Percentiles rank a stretch among this genome's conserved stretches.
These are phyloP conservation scores for Eurystomus glaucurus DNA, from an alignment of 2,797 vertebrate species.

Conservation along the genomic window DNA sequence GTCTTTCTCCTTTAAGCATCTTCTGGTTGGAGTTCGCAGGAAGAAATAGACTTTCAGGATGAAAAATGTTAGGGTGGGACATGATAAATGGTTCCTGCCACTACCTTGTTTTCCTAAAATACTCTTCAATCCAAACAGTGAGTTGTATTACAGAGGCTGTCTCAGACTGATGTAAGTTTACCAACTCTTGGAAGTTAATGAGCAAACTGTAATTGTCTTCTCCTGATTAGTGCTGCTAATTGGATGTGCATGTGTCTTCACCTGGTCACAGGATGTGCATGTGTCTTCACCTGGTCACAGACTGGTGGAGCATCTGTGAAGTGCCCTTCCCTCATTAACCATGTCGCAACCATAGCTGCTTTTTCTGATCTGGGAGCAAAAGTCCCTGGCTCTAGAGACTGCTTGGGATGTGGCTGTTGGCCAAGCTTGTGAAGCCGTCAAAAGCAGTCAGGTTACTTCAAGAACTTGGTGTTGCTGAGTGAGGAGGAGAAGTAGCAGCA, in stretches of 20 bases:
- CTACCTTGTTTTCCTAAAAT: background rate
- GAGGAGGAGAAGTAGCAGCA: background rate
- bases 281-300: background rate
- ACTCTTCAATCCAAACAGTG: background rate
- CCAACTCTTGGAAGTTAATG: background rate
- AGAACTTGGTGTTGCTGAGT: background rate
- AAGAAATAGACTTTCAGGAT: background rate
- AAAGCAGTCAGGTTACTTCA: background rate
- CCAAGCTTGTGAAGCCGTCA: background rate
- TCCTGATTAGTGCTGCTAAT: background rate
- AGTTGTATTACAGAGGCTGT: background rate
- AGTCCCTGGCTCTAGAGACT: background rate
- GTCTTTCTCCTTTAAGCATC: background rate
- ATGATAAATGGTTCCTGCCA: background rate
- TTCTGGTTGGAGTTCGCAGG: background rate
- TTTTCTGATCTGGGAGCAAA: background rate
- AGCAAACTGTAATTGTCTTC: background rate
- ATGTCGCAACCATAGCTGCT: background rate
- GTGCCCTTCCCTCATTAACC: background rate
- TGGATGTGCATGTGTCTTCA: background rate
- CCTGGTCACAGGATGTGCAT: background rate
- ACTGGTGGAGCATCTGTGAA: background rate
- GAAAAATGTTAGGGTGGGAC: background rate
- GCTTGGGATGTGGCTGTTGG: background rate
- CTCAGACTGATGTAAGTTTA: background rate